phyloP scores from a whole-genome alignment of 2,888 invertebrate genomes.

The Epsilonema sp. region DNA sequence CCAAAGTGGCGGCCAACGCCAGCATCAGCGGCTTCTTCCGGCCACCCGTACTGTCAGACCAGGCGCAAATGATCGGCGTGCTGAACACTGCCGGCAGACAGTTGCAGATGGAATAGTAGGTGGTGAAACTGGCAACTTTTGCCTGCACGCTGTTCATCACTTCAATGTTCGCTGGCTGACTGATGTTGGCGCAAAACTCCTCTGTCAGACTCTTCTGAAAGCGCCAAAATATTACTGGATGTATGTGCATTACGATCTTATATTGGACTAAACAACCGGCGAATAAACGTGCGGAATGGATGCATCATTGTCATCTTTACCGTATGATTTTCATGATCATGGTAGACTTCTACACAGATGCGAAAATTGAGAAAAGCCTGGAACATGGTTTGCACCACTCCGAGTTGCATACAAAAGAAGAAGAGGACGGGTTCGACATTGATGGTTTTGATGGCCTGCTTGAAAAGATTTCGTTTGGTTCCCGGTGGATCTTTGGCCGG shows the following conservation, averaged over 20 bases:
- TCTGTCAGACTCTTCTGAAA: too few relatives aligned
- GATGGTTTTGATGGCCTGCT: background rate
- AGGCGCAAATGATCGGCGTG: background rate
- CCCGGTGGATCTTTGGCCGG: too few relatives aligned
- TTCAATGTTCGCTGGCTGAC: too few relatives aligned
- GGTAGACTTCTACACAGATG: background rate
- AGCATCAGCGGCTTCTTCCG: background rate
- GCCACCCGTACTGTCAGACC: background rate
- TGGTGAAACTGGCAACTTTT: background rate
- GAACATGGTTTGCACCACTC: background rate
- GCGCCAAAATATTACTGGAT: too few relatives aligned
- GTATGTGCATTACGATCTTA: too few relatives aligned
- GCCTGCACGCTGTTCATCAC: too few relatives aligned
- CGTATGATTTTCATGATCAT: too few relatives aligned
- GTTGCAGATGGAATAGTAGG: background rate
- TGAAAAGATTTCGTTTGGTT: background rate
- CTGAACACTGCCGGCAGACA: background rate
- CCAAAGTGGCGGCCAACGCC: background rate
- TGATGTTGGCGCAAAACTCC: too few relatives aligned
- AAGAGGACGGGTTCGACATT: background rate
- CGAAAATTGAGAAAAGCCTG: background rate
- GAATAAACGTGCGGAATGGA: too few relatives aligned
- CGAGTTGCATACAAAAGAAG: background rate
- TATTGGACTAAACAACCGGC: too few relatives aligned
- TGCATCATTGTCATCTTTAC: too few relatives aligned